A percentile compares a stretch with the other conserved stretches of the same genome.
Evolutionary conservation across 2,113 vertebrate species (phyloP).

Genomic region (Mirza zaza): DNA sequence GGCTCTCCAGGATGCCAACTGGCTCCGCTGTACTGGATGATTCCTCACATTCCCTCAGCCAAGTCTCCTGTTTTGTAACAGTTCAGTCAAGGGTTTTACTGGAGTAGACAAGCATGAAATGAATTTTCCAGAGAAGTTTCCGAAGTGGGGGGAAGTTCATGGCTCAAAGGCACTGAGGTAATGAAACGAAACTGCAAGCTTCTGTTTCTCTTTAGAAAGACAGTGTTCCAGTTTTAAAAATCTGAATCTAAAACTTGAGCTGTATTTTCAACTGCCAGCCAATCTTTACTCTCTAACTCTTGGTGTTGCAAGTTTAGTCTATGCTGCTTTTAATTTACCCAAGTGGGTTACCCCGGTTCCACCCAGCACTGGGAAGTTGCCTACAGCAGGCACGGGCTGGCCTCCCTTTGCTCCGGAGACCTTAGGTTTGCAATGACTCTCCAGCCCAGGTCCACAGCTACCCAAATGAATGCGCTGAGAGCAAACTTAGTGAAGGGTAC

Average conservation of each 20-base stretch:
- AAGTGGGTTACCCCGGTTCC: no score
- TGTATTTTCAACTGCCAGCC: not conserved
- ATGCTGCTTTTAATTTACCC: not conserved
- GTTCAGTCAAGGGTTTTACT: constrained; percentile 65
- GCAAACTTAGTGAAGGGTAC: not conserved
- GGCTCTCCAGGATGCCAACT: not conserved
- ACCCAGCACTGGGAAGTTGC: rapidly evolving
- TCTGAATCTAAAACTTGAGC: not conserved
- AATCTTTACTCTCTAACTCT: not conserved
- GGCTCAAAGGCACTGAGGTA: constrained; percentile 35
- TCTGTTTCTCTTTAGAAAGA: constrained; percentile 63
- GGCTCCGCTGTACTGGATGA: not conserved
- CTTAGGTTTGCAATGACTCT: not conserved
- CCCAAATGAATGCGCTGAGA: not conserved
- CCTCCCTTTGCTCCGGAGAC: not conserved
- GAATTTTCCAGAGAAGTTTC: constrained; percentile 76
- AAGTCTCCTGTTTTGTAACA: constrained; percentile 64
- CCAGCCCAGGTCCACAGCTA: not conserved
- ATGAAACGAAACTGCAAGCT: constrained; percentile 17
- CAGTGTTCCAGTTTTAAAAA: not conserved
- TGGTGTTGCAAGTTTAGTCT: not conserved
- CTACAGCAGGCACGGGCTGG: not conserved
- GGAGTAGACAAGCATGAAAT: constrained; percentile 76
- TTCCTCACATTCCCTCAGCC: constrained; percentile 39
- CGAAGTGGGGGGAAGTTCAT: constrained; percentile 69